These are phyloP conservation scores for Benitochromis conjunctus DNA, from an alignment of 2,113 vertebrate species.

Conservation along the genomic window DNA sequence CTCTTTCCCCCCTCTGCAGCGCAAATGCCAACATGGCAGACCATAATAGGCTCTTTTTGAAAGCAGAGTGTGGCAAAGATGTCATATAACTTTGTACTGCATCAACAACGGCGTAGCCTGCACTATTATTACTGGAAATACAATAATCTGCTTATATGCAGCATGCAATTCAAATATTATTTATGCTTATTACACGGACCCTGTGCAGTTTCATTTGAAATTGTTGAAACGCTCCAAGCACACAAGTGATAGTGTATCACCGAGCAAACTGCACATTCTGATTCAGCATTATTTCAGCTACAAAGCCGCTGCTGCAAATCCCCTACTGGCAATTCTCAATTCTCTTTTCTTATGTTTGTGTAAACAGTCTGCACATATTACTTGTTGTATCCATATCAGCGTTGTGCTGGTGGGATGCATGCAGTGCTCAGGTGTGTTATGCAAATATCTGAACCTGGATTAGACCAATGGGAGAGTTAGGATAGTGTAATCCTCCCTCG, in stretches of 20 bases:
- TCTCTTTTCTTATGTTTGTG: constrained; percentile 18
- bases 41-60: background rate
- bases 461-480: constrained; percentile 52
- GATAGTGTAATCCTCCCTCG: constrained; percentile 59
- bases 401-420: constrained; percentile 13
- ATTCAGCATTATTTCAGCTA: constrained; percentile 45
- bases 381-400: constrained; percentile 41
- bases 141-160: constrained; percentile 18
- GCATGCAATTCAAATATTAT: constrained; percentile 7
- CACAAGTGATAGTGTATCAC: background rate
- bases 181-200: background rate
- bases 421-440: constrained; percentile 32
- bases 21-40: background rate
- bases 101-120: background rate
- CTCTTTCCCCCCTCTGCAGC: background rate
- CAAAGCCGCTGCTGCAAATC: constrained; percentile 23
- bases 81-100: background rate
- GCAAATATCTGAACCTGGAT: constrained; percentile 54
- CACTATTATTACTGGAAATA: constrained; percentile 13
- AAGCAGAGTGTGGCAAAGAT: background rate
- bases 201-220: constrained; percentile 13
- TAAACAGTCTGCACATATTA: constrained; percentile 34
- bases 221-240: constrained; percentile 10
- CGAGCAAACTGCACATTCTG: constrained; percentile 11
- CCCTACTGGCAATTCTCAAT: constrained; percentile 17